Percentiles rank a stretch among this genome's conserved stretches.
Conservation (phyloP, 2,888 invertebrate genomes). For the Lissonota sp. region DNA sequence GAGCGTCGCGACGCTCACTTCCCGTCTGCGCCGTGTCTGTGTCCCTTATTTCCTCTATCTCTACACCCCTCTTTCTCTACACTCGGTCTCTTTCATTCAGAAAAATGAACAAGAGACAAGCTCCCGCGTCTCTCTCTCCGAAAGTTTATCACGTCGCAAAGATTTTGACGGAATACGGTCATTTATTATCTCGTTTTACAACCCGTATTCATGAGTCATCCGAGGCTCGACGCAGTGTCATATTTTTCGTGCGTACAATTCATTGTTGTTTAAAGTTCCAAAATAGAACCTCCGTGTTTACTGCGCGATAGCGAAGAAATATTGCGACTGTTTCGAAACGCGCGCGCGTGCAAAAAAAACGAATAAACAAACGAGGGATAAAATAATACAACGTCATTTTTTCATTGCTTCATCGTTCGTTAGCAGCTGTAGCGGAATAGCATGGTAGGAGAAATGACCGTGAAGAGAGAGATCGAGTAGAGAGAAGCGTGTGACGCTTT, state of each 20-base stretch:
- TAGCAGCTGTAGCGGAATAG: background rate
- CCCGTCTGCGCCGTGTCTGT: slow-evolving; percentile 27
- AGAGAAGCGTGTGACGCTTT: slow-evolving; percentile 22
- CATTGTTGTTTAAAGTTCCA: background rate
- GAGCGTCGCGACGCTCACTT: slow-evolving; percentile 47
- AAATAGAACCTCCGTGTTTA: background rate
- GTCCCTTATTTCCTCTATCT: slow-evolving; percentile 16
- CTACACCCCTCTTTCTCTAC: slow-evolving; percentile 3
- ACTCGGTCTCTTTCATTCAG: background rate
- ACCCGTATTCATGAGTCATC: background rate
- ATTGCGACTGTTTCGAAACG: background rate
- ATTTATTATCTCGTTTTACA: background rate
- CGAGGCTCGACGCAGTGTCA: background rate
- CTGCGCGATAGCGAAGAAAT: background rate
- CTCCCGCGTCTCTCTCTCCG: slow-evolving; percentile 10
- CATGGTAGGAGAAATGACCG: no score
- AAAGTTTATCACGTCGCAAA: slow-evolving; percentile 21
- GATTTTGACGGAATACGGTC: background rate
- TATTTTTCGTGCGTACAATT: background rate
- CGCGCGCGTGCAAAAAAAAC: background rate
- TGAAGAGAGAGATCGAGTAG: slow-evolving; percentile 14
- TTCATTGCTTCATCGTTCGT: slow-evolving; percentile 18
- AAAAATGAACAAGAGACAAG: slow-evolving; percentile 65
- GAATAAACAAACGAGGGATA: background rate
- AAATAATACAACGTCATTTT: slow-evolving; percentile 12